Conservation (phyloP, 2,888 invertebrate species). For the Strigamia maritima region DNA sequence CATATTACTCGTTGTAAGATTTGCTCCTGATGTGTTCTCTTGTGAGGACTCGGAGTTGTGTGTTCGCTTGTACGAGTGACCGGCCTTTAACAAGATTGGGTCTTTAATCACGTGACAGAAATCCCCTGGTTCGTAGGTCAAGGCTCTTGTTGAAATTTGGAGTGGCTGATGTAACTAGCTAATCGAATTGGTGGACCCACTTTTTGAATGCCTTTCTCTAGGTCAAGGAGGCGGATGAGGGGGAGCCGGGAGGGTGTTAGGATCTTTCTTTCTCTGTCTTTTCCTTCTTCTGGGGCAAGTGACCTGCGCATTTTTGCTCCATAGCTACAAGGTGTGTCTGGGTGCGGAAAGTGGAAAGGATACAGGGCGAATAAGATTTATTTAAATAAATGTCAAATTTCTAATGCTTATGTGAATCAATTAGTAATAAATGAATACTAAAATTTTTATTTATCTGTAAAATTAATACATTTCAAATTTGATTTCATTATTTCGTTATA, state of each 20-base stretch:
- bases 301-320: constrained; percentile 13
- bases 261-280: not conserved
- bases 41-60: not conserved
- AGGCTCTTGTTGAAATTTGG: not conserved
- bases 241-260: not conserved
- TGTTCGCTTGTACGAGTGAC: not conserved
- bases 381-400: not conserved
- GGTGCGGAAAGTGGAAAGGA: not conserved
- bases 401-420: not conserved
- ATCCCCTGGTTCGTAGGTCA: constrained; percentile 18
- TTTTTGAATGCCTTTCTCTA: constrained; percentile 15
- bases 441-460: no score
- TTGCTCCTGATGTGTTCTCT: not conserved
- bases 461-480: no score
- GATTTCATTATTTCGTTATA: no score
- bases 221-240: not conserved
- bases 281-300: constrained; percentile 3
- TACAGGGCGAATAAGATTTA: not conserved
- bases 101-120: not conserved
- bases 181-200: not conserved
- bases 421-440: not conserved
- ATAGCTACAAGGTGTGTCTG: constrained; percentile 8
- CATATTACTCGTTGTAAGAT: not conserved
- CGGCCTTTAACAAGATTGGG: not conserved
- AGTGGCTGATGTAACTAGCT: not conserved